phyloP scores from a whole-genome alignment of 1,140 invertebrate genomes.

The Plectrocnemia conspersa region DNA sequence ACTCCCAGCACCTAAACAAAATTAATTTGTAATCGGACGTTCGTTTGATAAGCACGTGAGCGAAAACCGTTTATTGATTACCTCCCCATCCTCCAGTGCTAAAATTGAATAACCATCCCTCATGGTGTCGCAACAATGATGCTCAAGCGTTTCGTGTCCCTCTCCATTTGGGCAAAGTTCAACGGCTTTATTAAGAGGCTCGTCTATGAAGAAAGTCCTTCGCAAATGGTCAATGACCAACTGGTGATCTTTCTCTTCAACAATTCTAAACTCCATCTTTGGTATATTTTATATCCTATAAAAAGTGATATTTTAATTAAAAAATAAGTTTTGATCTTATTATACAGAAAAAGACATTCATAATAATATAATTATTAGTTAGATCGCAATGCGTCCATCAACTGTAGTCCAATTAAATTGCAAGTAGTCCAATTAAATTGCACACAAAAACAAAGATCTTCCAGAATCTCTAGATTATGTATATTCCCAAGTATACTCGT shows the following conservation, averaged over 20 bases:
- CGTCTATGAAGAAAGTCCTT: conserved; percentile 71
- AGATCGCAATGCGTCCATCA: no score
- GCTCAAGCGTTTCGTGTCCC: conserved; percentile 65
- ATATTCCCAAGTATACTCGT: no score
- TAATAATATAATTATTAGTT: no score
- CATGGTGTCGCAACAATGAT: conserved; percentile 65
- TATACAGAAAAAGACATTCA: no score
- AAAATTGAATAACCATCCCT: conserved; percentile 69
- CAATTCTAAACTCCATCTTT: conserved; percentile 50
- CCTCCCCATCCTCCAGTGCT: conserved; percentile 57
- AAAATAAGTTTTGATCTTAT: no score
- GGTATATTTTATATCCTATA: no score
- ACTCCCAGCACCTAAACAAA: conserved; percentile 59
- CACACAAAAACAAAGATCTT: no score
- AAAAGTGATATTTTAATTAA: no score
- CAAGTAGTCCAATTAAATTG: no score
- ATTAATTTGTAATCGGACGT: neutral
- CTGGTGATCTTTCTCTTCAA: conserved; percentile 51
- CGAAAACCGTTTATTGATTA: conserved; percentile 40
- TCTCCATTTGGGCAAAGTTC: conserved; percentile 62
- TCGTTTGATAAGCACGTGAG: neutral
- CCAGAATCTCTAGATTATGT: no score
- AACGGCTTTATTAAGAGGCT: conserved; percentile 73
- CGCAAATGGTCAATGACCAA: conserved; percentile 66
- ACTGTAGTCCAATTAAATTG: no score